Evolutionary conservation across 2,113 vertebrate genomes (phyloP), one percentile per base, ranked within the genome.

Genomic region (Smithornis capensis): DNA sequence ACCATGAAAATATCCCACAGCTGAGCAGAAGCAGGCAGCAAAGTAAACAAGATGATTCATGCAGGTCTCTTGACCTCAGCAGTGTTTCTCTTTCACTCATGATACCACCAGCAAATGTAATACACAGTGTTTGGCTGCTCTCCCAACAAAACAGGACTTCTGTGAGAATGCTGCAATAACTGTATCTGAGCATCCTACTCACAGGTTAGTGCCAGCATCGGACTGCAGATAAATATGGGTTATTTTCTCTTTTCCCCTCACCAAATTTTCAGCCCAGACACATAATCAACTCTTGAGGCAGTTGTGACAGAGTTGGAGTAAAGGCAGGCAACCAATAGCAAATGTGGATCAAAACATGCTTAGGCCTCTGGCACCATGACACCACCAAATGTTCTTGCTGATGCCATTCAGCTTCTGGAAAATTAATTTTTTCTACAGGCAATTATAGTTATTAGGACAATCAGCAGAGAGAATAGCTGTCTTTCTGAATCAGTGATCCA

Each of bases 401-500:
- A 56, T 65, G 77, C 27, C 14, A 8, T 74, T 83, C 25, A 70
- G 57, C 45, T 64, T 37, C 63, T 91, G 21, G 53, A 84, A 96
- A 96, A 87, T 55, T 2, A 74, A 10, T 60, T 75, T n/a, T n/a
- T 83, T 77, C 53, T 63, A 31, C 11, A 6, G 53, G n/a, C 40
- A 93, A 33, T 11, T 68, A 24, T 40, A 93, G 92, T 81, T 80
- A 93, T 45, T 55, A 59, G 77, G 53, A 60, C 73, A 87, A 81
- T 87, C 53, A 77, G 33, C 19, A 93, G 56, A 75, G 47, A 42
- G 55, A 93, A 93, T 81, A 92, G 59, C 12, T 70, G 87, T 81
- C 73, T 88, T 95, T 95, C 64, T 90, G 78, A 95, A 80, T 57
- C 57, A 77, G 17, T 93, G 89, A 93, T 77, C 49, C 50, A 84